Percentiles rank a stretch among this genome's conserved stretches.
These are phyloP conservation scores for Drosophila buzzatii DNA, from an alignment of 2,888 invertebrate species.

Conservation along the genomic window DNA sequence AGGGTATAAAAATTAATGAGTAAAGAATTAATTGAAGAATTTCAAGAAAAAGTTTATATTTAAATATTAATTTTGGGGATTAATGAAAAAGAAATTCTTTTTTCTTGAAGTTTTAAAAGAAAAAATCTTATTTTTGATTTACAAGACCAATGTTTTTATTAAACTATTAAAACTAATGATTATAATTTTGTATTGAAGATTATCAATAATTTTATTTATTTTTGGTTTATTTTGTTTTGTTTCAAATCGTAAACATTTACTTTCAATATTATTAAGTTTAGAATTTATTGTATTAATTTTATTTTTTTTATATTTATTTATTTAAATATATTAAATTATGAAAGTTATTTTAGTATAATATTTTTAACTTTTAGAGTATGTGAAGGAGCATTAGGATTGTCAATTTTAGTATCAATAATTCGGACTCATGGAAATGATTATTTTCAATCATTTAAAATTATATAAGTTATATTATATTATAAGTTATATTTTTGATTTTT, in stretches of 20 bases:
- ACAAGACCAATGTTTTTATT: conserved; percentile 90
- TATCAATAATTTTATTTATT: conserved; percentile 86
- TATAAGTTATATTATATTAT: background rate
- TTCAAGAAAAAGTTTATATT: conserved; percentile 59
- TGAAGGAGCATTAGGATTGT: background rate
- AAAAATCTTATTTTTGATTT: conserved; percentile 87
- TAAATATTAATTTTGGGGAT: conserved; percentile 91
- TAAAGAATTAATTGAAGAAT: background rate
- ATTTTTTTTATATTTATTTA: background rate
- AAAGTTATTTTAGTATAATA: background rate
- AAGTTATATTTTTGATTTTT: background rate
- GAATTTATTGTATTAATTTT: background rate
- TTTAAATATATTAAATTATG: background rate
- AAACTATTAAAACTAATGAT: conserved; percentile 89
- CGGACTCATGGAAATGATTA: background rate
- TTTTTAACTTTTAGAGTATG: conserved; percentile 63
- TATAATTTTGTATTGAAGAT: conserved; percentile 85
- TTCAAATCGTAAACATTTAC: conserved; percentile 81
- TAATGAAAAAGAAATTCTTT: conserved; percentile 87
- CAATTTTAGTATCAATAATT: background rate
- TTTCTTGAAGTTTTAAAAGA: conserved; percentile 88
- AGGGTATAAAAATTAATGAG: background rate
- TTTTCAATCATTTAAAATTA: conserved; percentile 1
- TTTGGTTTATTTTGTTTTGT: conserved; percentile 86
- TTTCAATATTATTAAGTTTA: background rate